phyloP scores from a whole-genome alignment of 2,113 vertebrate species.

The Leucosticte australis region DNA sequence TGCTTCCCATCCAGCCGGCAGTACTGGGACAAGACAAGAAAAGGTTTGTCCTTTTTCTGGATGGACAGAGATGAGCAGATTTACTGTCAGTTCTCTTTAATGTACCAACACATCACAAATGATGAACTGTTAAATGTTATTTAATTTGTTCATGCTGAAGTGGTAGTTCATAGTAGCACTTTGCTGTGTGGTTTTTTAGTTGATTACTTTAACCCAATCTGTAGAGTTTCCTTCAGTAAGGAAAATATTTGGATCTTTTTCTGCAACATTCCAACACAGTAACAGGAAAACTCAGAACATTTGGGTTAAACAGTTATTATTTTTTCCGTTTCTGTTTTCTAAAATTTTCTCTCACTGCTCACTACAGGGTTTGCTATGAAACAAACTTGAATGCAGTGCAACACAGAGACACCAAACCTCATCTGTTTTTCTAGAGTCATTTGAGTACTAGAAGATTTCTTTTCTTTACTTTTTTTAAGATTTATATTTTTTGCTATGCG shows the following conservation, averaged over 20 bases:
- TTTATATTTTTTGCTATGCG: neutral
- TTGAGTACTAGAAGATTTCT: neutral
- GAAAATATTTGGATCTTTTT: neutral
- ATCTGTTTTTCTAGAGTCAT: neutral
- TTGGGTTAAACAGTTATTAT: neutral
- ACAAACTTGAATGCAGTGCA: neutral
- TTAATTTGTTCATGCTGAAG: neutral
- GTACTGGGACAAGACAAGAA: neutral
- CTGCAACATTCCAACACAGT: neutral
- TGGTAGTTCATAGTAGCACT: neutral
- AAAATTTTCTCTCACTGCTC: neutral
- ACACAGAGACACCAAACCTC: neutral
- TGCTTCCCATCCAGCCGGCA: neutral
- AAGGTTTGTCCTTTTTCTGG: neutral
- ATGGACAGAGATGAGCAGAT: neutral
- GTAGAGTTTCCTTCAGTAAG: neutral
- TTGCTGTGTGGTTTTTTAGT: neutral
- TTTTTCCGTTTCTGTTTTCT: neutral
- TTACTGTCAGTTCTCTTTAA: neutral
- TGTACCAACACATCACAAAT: neutral
- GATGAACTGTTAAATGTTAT: neutral
- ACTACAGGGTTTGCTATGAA: neutral
- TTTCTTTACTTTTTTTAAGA: too few relatives aligned
- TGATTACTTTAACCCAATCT: neutral
- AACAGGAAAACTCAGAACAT: neutral